phyloP scores from a whole-genome alignment of 2,113 vertebrate genomes.

The Elanoides forficatus region DNA sequence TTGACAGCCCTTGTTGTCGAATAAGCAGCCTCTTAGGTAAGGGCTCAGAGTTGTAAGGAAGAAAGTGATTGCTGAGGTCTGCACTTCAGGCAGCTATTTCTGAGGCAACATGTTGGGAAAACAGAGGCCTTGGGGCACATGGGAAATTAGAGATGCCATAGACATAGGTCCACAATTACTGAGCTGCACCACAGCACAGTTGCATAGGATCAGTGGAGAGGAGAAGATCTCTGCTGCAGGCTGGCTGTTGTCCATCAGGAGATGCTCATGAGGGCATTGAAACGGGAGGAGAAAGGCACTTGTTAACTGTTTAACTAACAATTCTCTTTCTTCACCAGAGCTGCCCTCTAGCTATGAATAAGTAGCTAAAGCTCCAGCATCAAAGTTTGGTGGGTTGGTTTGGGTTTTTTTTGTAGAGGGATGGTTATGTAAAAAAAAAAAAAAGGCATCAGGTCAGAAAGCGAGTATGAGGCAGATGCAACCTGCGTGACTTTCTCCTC shows the following conservation, averaged over 20 bases:
- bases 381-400: neutral
- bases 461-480: neutral
- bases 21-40: neutral
- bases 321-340: neutral
- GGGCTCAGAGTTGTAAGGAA: neutral
- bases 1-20: neutral
- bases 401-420: neutral
- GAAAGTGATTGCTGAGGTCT: neutral
- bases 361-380: neutral
- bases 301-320: no score
- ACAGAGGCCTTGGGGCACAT: neutral
- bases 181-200: neutral
- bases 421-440: neutral
- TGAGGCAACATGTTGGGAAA: neutral
- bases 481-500: accelerated
- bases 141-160: neutral
- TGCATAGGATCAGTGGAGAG: neutral
- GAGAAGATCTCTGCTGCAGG: neutral
- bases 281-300: neutral
- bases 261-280: neutral
- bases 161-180: neutral
- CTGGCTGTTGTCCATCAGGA: neutral
- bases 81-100: neutral
- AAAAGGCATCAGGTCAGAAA: neutral
- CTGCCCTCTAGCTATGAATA: neutral